phyloP scores from a whole-genome alignment of 2,113 vertebrate species.

The Urocynchramus pylzowi region DNA sequence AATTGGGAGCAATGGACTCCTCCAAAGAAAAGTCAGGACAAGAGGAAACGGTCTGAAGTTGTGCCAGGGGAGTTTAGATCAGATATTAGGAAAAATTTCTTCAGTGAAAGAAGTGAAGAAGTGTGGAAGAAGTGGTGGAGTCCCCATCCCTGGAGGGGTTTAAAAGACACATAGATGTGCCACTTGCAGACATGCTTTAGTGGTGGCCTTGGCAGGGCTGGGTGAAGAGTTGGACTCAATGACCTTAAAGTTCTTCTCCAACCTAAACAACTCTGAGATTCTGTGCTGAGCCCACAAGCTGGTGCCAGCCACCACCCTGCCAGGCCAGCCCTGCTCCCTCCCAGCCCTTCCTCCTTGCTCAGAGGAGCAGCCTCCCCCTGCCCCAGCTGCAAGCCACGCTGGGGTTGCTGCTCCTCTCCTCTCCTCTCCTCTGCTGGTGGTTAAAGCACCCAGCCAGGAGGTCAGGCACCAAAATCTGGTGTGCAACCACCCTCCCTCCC shows the following conservation, averaged over 20 bases:
- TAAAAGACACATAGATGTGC: neutral
- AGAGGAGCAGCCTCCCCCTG: neutral
- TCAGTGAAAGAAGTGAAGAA: neutral
- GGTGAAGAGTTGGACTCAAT: neutral
- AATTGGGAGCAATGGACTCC: rapidly evolving
- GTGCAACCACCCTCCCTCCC: neutral
- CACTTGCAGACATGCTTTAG: rapidly evolving
- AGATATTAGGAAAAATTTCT: neutral
- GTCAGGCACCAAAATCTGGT: neutral
- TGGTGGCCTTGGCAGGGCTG: neutral
- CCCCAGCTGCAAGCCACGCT: neutral
- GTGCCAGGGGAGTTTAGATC: neutral
- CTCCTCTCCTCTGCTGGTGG: neutral
- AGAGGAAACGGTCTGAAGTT: neutral
- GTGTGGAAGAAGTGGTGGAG: neutral
- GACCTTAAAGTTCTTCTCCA: neutral
- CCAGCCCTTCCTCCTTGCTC: neutral
- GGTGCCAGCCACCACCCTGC: neutral
- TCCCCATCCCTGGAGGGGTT: neutral
- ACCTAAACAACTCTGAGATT: rapidly evolving
- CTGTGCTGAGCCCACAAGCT: neutral
- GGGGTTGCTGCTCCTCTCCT: neutral
- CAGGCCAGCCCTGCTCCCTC: rapidly evolving
- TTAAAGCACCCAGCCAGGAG: neutral
- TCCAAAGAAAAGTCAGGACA: neutral